Percentiles rank a stretch among this genome's conserved stretches.
Evolutionary conservation across 2,888 invertebrate genomes (phyloP).

Genomic region (Cantharis lateralis): DNA sequence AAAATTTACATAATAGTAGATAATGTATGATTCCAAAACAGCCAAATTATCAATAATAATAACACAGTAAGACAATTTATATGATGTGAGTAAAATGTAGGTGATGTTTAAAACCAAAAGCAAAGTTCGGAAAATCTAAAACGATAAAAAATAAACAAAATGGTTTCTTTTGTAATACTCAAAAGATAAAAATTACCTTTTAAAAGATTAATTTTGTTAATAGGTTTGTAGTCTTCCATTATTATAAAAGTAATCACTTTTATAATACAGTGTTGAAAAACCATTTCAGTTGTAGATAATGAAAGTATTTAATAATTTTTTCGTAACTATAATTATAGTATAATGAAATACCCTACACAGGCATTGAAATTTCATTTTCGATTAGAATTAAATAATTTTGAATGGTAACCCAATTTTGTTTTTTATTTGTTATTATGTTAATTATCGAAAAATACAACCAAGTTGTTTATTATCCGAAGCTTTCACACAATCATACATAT

Average conservation of each 20-base stretch:
- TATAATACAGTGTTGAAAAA: not conserved
- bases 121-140: slow-evolving; percentile 6
- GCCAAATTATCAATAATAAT: not conserved
- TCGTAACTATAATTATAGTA: not conserved
- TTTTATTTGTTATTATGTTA: too few species aligned
- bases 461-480: too few species aligned
- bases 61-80: not conserved
- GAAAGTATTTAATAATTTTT: not conserved
- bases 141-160: slow-evolving; percentile 27
- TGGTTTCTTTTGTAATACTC: slow-evolving; percentile 27
- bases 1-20: not conserved
- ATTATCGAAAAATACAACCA: too few species aligned
- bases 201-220: not conserved
- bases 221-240: not conserved
- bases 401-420: too few species aligned
- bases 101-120: not conserved
- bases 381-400: too few species aligned
- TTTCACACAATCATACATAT: too few species aligned
- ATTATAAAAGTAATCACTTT: not conserved
- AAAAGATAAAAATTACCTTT: slow-evolving; percentile 33
- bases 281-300: not conserved
- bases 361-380: too few species aligned
- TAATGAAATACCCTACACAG: too few species aligned
- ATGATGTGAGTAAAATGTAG: not conserved
- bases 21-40: not conserved